Percentiles rank a stretch among this genome's conserved stretches.
These are phyloP conservation scores for Ochlodes sylvanus DNA, from an alignment of 2,888 invertebrate species.

Conservation along the genomic window DNA sequence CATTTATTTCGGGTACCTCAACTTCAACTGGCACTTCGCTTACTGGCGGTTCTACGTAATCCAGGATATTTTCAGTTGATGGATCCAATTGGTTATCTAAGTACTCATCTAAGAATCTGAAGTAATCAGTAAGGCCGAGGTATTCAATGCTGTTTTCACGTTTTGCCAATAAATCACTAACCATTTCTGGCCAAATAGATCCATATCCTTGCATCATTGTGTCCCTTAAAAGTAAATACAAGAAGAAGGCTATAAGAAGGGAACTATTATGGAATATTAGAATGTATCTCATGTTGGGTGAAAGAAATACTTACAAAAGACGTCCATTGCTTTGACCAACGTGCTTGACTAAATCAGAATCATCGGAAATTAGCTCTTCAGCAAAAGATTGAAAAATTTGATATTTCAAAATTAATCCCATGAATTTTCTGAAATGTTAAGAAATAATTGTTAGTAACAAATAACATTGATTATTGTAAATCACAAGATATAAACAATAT, in stretches of 20 bases:
- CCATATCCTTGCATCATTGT: conserved; percentile 77
- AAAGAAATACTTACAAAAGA: conserved; percentile 64
- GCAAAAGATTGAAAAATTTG: conserved; percentile 82
- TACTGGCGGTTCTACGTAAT: conserved; percentile 65
- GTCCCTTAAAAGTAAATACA: conserved; percentile 57
- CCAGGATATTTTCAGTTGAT: conserved; percentile 52
- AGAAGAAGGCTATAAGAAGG: not conserved
- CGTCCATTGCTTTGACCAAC: conserved; percentile 70
- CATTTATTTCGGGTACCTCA: conserved; percentile 58
- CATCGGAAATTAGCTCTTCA: conserved; percentile 74
- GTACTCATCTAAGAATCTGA: conserved; percentile 82
- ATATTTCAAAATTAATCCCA: conserved; percentile 84
- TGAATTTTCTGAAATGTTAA: conserved; percentile 73
- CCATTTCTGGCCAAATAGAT: conserved; percentile 76
- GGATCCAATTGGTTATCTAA: conserved; percentile 79
- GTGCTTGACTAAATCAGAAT: conserved; percentile 73
- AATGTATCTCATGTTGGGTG: too few relatives aligned
- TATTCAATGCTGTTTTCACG: conserved; percentile 78
- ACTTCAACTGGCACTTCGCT: conserved; percentile 50
- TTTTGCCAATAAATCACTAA: conserved; percentile 76
- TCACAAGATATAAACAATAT: not conserved
- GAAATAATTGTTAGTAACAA: not conserved
- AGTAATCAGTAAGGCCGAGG: conserved; percentile 82
- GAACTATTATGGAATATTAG: too few relatives aligned
- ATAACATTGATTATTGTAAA: not conserved